Evolutionary conservation across 2,797 vertebrate genomes (phyloP).

Genomic region (Chromobotia macracanthus): DNA sequence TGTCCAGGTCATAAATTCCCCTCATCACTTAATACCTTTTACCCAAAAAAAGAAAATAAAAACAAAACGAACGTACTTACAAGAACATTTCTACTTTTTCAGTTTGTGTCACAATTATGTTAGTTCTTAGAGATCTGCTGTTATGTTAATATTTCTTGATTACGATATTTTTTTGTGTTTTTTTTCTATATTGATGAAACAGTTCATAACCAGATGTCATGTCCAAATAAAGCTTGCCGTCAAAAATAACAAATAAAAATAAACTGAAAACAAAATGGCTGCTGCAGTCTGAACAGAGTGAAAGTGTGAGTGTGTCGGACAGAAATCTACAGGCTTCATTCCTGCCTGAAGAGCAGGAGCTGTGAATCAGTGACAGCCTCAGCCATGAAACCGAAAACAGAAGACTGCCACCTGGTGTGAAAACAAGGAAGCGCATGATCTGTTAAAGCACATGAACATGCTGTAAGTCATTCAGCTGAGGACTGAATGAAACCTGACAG

Average conservation of each 20-base stretch:
- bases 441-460: conserved; percentile 59
- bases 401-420: conserved; percentile 65
- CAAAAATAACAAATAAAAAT: conserved; percentile 60
- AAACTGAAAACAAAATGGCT: conserved; percentile 61
- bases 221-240: conserved; percentile 87
- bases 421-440: conserved; percentile 75
- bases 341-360: conserved; percentile 36
- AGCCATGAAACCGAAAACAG: conserved; percentile 39
- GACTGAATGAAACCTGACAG: conserved; percentile 37
- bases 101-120: conserved; percentile 62
- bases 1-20: conserved; percentile 48
- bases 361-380: conserved; percentile 8
- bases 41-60: conserved; percentile 37
- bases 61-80: conserved; percentile 34
- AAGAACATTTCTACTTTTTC: conserved; percentile 44
- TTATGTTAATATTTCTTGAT: conserved; percentile 64
- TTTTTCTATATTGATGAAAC: conserved; percentile 73
- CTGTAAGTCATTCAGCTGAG: conserved; percentile 12
- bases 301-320: conserved; percentile 71
- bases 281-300: conserved; percentile 81
- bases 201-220: conserved; percentile 80
- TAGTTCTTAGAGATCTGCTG: conserved; percentile 67
- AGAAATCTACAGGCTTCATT: conserved; percentile 80
- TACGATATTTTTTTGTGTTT: conserved; percentile 46
- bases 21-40: conserved; percentile 51